These are phyloP conservation scores for Hypsibius dujardini DNA, from an alignment of 1,140 invertebrate genomes.

Conservation along the genomic window DNA sequence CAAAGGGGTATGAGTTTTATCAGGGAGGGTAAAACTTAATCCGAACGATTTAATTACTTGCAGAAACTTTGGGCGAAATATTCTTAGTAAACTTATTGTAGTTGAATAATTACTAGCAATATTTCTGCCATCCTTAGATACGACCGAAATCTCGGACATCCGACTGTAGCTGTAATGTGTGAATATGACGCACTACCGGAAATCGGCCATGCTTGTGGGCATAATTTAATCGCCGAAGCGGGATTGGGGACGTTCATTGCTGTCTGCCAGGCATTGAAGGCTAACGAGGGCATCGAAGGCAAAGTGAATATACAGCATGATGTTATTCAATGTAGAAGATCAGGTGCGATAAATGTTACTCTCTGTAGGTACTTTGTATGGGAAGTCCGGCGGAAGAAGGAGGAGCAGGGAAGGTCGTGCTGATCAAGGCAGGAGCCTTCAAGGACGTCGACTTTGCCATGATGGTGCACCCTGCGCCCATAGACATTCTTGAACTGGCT, in stretches of 20 bases:
- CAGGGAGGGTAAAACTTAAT: too few relatives aligned
- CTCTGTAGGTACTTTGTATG: slow-evolving; percentile 30
- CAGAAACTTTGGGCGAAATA: too few relatives aligned
- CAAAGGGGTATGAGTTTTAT: not conserved
- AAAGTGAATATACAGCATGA: slow-evolving; percentile 22
- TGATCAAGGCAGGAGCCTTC: slow-evolving; percentile 32
- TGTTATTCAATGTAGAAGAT: not conserved
- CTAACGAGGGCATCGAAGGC: slow-evolving; percentile 21
- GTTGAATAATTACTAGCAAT: too few relatives aligned
- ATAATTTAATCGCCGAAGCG: slow-evolving; percentile 36
- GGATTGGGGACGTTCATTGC: slow-evolving; percentile 31
- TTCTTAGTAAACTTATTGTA: too few relatives aligned
- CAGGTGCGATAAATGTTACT: not conserved
- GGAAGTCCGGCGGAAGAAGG: slow-evolving; percentile 35
- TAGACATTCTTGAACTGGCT: slow-evolving; percentile 21
- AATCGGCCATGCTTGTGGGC: slow-evolving; percentile 36
- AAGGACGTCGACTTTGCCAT: slow-evolving; percentile 32
- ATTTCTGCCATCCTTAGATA: too few relatives aligned
- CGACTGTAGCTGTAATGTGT: slow-evolving; percentile 30
- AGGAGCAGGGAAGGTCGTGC: slow-evolving; percentile 32
- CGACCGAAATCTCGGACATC: too few relatives aligned
- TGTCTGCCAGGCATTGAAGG: slow-evolving; percentile 29
- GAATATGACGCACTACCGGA: slow-evolving; percentile 36
- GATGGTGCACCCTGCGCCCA: slow-evolving; percentile 32
- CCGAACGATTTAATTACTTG: too few relatives aligned